These are phyloP conservation scores for Rhamnusium bicolor DNA, from an alignment of 2,888 invertebrate species.

Conservation along the genomic window DNA sequence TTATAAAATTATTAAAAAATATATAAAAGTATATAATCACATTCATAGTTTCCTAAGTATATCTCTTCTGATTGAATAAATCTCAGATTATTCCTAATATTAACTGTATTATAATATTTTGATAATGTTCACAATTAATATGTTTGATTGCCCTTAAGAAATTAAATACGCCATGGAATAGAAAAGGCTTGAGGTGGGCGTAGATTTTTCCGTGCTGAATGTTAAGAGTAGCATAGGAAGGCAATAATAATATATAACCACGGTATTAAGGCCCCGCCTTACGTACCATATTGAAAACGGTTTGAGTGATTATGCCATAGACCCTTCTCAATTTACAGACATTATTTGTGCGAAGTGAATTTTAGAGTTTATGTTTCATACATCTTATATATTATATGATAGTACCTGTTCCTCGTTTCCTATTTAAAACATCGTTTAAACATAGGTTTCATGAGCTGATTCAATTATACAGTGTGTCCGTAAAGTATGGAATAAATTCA, in stretches of 20 bases:
- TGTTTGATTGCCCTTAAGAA: neutral
- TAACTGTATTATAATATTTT: neutral
- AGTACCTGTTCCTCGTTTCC: neutral
- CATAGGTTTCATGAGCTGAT: too few relatives aligned
- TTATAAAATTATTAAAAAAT: too few relatives aligned
- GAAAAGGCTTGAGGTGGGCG: conserved; percentile 2
- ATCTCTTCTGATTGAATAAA: too few relatives aligned
- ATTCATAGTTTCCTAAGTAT: too few relatives aligned
- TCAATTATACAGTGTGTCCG: too few relatives aligned
- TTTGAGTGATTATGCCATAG: neutral
- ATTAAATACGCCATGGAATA: neutral
- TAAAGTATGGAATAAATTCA: too few relatives aligned
- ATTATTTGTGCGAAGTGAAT: neutral
- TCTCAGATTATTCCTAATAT: too few relatives aligned
- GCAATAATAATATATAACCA: conserved; percentile 19
- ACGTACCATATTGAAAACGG: neutral
- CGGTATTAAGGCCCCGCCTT: neutral
- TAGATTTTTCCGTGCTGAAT: conserved; percentile 5
- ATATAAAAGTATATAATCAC: too few relatives aligned
- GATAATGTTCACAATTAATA: neutral
- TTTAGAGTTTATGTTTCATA: neutral
- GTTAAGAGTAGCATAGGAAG: neutral
- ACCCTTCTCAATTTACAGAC: neutral
- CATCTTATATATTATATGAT: neutral
- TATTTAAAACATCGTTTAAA: neutral